A percentile compares a stretch with the other conserved stretches of the same genome.
These are phyloP conservation scores for Nothocercus julius DNA, from an alignment of 2,113 vertebrate species.

Conservation along the genomic window DNA sequence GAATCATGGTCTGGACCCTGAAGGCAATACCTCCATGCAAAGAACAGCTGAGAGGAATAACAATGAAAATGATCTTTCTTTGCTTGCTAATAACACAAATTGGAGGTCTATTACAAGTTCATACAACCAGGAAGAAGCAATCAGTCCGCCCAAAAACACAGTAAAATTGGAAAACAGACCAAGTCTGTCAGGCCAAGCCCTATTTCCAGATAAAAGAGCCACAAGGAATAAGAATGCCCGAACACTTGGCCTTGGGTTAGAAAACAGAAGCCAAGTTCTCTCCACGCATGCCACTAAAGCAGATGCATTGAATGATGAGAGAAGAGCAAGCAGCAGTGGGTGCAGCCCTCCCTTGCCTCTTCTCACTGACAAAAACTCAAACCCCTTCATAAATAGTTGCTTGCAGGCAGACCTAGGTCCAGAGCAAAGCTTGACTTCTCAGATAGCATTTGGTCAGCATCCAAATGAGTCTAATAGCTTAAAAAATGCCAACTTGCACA, in stretches of 20 bases:
- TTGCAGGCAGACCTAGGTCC: background rate
- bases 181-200: background rate
- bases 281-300: background rate
- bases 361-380: conserved; percentile 47
- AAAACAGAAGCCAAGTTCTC: background rate
- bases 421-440: conserved; percentile 19
- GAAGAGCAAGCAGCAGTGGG: background rate
- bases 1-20: conserved; percentile 3
- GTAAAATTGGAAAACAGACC: background rate
- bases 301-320: background rate
- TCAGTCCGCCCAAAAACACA: background rate
- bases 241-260: background rate
- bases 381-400: background rate
- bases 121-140: conserved; percentile 16
- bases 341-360: background rate
- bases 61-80: background rate
- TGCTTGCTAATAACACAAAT: background rate
- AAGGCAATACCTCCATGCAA: background rate
- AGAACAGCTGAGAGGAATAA: conserved; percentile 6
- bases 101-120: conserved; percentile 24
- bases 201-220: conserved; percentile 39
- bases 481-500: conserved; percentile 49
- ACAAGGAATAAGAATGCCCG: conserved; percentile 50
- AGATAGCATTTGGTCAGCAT: background rate
- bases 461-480: conserved; percentile 56